Evolutionary conservation across 2,888 invertebrate genomes (phyloP), one percentile per base, ranked within the genome.

Genomic region (Pristionchus arcanus): DNA sequence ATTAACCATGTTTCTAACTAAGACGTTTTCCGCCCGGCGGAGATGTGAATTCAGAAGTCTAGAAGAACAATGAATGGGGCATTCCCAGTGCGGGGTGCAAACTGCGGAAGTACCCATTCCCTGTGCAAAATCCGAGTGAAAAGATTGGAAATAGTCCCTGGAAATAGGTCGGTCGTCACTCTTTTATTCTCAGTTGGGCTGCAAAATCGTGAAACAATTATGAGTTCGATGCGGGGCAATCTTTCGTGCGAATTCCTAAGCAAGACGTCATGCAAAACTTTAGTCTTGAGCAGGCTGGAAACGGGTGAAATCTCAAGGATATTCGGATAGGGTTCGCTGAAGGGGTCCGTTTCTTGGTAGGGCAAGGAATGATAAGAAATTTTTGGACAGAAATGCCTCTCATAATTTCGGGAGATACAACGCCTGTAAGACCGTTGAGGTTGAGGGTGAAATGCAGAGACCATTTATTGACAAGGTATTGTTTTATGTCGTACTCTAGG

Each of bases 171-270:
- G 21, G 9, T 34, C 37, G 34, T 74, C 74, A 74, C 37, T 34
- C 28, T 74, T 37, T 25, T 19, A 31, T 74, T 37, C 71, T 13
- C 15, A 19, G 25, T 2, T 37, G n/a, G 21, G 19, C 71, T 74
- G 74, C 74, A 74, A 37, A 19, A 25, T 9, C 74, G 74, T 74
- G 74, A 74, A 74, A 74, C 74, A 74, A 74, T 74, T 74, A 74
- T 74, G 74, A 74, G 37, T 11, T 9, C 74, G 74, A 21, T 4
- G 19, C 31, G 68, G 68, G 34, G 31, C 7, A 16, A 13, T 37
- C 74, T n/a, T 74, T 21, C 25, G 63, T 11, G n/a, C 37, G 71
- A 71, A 71, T 34, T 66, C n/a, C n/a, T 66, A 9, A 13, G 25
- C n/a, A 28, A 68, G 13, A 68, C 68, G 68, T 74, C 74, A 74